These are phyloP conservation scores for Hemaris fuciformis DNA, from an alignment of 2,888 invertebrate genomes.

Conservation along the genomic window DNA sequence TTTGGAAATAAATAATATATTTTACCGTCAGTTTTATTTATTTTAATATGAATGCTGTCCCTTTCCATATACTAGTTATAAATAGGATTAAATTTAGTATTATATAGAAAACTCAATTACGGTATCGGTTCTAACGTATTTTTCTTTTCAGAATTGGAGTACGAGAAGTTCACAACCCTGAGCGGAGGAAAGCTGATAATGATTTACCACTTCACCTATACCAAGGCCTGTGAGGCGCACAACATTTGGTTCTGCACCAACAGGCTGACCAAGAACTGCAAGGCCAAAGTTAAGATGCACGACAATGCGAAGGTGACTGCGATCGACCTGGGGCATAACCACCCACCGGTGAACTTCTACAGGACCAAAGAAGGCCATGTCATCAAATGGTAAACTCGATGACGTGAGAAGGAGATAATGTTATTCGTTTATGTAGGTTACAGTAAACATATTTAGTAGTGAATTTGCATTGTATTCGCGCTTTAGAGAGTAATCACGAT, in stretches of 20 bases:
- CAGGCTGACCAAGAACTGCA: conserved; percentile 1
- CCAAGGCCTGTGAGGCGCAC: conserved; percentile 9
- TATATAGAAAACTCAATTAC: not conserved
- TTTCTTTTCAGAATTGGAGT: not conserved
- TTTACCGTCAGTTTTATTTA: too few species aligned
- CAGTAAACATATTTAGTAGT: not conserved
- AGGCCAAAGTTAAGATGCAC: not conserved
- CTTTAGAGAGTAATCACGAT: too few species aligned
- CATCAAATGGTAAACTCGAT: not conserved
- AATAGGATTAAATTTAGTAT: not conserved
- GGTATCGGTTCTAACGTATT: not conserved
- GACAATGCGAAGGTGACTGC: not conserved
- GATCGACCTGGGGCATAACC: conserved; percentile 12
- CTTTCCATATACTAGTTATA: too few species aligned
- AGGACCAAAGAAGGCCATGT: not conserved
- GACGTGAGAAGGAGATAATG: not conserved
- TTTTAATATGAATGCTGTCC: too few species aligned
- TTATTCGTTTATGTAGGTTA: not conserved
- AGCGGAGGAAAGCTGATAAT: conserved; percentile 15
- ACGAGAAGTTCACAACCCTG: not conserved
- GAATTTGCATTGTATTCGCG: too few species aligned
- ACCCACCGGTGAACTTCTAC: conserved; percentile 15
- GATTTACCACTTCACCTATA: conserved; percentile 19
- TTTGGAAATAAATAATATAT: too few species aligned
- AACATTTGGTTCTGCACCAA: conserved; percentile 21